Evolutionary conservation across 2,113 vertebrate genomes (phyloP).

Genomic region (Cynoglossus semilaevis): DNA sequence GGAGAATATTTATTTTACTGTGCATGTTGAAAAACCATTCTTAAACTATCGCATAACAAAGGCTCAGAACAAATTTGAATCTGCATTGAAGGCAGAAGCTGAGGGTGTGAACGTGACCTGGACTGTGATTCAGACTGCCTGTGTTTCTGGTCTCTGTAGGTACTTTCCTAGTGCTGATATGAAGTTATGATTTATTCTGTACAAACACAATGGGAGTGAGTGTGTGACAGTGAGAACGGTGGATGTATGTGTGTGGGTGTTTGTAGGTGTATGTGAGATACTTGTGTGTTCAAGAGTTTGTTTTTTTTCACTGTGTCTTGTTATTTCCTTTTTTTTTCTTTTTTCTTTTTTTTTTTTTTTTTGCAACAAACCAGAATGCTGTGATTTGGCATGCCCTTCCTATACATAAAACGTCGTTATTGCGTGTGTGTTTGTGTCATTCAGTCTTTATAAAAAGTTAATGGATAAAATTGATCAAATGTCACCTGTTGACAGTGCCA

Average conservation of each 20-base stretch:
- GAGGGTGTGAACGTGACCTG: conserved; percentile 23
- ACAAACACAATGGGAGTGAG: conserved; percentile 40
- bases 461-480: background rate
- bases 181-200: conserved; percentile 70
- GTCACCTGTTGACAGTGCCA: too few relatives aligned
- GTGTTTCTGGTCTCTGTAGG: conserved; percentile 64
- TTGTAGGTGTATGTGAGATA: conserved; percentile 14
- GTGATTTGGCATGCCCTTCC: conserved; percentile 63
- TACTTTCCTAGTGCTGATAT: conserved; percentile 74
- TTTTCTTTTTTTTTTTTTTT: conserved; percentile 67
- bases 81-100: background rate
- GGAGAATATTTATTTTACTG: too few relatives aligned
- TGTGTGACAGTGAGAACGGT: conserved; percentile 27
- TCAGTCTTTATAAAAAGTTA: background rate
- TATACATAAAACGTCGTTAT: conserved; percentile 51
- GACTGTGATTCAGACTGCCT: background rate
- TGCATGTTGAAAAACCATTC: too few relatives aligned
- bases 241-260: conserved; percentile 7
- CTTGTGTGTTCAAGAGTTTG: conserved; percentile 25
- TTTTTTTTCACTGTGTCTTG: conserved; percentile 53
- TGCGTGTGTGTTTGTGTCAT: conserved; percentile 14
- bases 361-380: conserved; percentile 64
- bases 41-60: too few relatives aligned
- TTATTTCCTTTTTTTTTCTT: conserved; percentile 65
- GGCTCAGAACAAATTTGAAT: background rate